These are phyloP conservation scores for Mixornis gularis DNA, from an alignment of 2,113 vertebrate genomes.

Conservation along the genomic window DNA sequence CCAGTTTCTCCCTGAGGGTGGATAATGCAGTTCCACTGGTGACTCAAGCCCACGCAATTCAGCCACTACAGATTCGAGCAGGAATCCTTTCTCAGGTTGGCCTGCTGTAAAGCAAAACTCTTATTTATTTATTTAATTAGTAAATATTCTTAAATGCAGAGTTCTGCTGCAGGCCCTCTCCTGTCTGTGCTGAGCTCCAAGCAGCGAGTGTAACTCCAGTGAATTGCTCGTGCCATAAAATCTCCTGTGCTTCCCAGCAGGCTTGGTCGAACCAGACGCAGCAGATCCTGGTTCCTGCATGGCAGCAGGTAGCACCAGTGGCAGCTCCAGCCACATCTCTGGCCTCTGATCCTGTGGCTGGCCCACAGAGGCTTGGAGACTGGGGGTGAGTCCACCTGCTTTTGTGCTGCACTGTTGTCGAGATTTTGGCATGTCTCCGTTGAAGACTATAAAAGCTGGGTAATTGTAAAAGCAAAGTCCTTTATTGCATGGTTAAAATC, in stretches of 20 bases:
- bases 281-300: constrained; percentile 91
- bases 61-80: constrained; percentile 90
- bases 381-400: constrained; percentile 83
- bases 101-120: neutral
- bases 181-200: neutral
- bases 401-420: neutral
- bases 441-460: neutral
- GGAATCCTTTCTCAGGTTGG: constrained; percentile 93
- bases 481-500: neutral
- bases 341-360: constrained; percentile 87
- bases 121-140: neutral
- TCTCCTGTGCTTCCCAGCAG: constrained; percentile 60
- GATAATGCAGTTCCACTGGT: constrained; percentile 89
- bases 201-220: too few species aligned
- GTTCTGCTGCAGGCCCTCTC: neutral
- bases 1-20: constrained; percentile 88
- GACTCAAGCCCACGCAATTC: constrained; percentile 88
- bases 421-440: neutral
- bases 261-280: constrained; percentile 90
- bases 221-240: accelerated
- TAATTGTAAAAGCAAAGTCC: neutral
- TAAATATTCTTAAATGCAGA: neutral
- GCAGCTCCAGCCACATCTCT: constrained; percentile 82
- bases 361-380: constrained; percentile 90
- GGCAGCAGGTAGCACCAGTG: constrained; percentile 89